Percentiles rank a stretch among this genome's conserved stretches.
phyloP scores from a whole-genome alignment of 2,888 invertebrate species.

The Adineta ricciae region DNA sequence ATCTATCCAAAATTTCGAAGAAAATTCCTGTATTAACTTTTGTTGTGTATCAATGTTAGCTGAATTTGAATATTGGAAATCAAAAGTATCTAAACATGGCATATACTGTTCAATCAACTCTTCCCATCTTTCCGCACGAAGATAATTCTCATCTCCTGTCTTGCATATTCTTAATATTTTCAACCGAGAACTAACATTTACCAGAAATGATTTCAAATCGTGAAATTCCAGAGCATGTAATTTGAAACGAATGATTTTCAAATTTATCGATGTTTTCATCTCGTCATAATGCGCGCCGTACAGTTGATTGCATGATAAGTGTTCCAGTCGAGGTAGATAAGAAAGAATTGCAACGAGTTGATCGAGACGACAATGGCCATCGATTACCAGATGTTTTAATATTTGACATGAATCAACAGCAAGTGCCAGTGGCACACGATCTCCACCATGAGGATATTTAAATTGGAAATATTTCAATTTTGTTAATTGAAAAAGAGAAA shows the following conservation, averaged over 20 bases:
- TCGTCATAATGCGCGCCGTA: not conserved
- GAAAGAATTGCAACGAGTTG: not conserved
- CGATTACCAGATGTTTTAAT: not conserved
- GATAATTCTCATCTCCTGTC: not conserved
- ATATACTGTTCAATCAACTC: not conserved
- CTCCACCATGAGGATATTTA: not conserved
- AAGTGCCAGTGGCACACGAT: not conserved
- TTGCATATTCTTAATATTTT: not conserved
- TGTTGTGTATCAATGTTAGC: not conserved
- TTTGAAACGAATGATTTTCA: not conserved
- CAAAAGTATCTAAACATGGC: not conserved
- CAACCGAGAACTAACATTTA: not conserved
- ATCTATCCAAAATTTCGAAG: not conserved
- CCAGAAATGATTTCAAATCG: not conserved
- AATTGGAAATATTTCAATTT: not conserved
- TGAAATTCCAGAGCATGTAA: not conserved
- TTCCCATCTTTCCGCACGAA: not conserved
- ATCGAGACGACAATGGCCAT: not conserved
- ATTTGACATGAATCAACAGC: not conserved
- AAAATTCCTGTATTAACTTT: not conserved
- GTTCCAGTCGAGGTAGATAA: not conserved
- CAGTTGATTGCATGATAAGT: not conserved
- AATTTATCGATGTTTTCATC: not conserved
- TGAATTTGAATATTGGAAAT: not conserved
- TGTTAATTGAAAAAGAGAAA: not conserved